Conservation (phyloP, 2,797 vertebrate genomes). For the Tympanoctomys barrerae region DNA sequence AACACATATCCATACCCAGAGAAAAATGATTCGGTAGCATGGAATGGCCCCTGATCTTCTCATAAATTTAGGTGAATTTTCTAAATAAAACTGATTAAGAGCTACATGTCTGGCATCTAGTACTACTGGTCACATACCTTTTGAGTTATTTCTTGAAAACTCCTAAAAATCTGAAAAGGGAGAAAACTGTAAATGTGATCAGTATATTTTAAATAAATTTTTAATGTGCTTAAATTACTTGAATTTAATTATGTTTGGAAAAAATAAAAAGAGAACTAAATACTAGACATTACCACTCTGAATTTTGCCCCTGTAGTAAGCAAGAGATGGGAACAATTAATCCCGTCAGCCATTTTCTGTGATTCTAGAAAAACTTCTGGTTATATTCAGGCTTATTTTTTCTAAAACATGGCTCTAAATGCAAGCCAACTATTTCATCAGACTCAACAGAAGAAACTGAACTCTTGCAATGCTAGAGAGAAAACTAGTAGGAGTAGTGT, state of each 20-base stretch:
- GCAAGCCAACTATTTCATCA: conserved; percentile 61
- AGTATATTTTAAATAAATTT: not conserved
- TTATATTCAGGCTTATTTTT: conserved; percentile 49
- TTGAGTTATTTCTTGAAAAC: conserved; percentile 49
- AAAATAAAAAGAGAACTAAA: not conserved
- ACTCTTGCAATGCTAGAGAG: conserved; percentile 13
- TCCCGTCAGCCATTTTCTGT: not conserved
- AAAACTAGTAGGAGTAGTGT: conserved; percentile 18
- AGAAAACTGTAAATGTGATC: conserved; percentile 23
- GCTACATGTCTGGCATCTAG: not conserved
- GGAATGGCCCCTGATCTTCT: not conserved
- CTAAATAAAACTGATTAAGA: conserved; percentile 38
- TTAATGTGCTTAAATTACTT: conserved; percentile 22
- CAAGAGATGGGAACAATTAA: not conserved
- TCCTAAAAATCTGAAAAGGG: conserved; percentile 44
- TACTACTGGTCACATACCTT: conserved; percentile 7
- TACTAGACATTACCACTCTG: not conserved
- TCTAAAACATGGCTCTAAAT: conserved; percentile 42
- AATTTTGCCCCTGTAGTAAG: not conserved
- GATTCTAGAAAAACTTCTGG: conserved; percentile 43
- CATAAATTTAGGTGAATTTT: conserved; percentile 33
- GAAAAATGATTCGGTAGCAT: not conserved
- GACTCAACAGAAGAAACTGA: conserved; percentile 54
- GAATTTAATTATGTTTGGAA: conserved; percentile 42
- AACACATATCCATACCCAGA: not conserved